Conservation (phyloP, 2,888 invertebrate species). For the Lasioglossum marginatum region DNA sequence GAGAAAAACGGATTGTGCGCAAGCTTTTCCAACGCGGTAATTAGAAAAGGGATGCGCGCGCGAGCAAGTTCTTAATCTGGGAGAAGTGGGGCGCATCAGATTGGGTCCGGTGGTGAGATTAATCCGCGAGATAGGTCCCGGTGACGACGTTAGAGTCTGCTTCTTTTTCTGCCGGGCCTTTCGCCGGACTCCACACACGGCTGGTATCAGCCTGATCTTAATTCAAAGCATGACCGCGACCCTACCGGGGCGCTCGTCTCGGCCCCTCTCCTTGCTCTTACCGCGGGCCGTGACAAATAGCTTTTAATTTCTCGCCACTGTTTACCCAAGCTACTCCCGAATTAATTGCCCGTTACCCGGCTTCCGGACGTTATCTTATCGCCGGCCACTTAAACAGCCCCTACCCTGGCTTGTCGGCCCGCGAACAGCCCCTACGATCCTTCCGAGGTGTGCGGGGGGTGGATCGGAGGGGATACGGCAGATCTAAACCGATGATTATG, state of each 20-base stretch:
- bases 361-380: conserved; percentile 83
- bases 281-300: conserved; percentile 81
- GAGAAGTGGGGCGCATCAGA: neutral
- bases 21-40: neutral
- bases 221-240: conserved; percentile 76
- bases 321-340: conserved; percentile 82
- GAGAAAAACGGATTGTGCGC: neutral
- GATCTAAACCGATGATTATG: conserved; percentile 81
- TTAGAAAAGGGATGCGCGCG: neutral
- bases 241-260: conserved; percentile 30
- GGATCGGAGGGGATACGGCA: conserved; percentile 62
- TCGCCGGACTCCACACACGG: conserved; percentile 40
- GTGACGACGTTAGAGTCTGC: conserved; percentile 59
- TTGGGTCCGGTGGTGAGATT: conserved; percentile 28
- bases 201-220: conserved; percentile 77
- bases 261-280: conserved; percentile 46
- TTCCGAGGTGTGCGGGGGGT: neutral
- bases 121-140: conserved; percentile 51
- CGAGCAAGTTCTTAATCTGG: conserved; percentile 14
- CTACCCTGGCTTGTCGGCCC: conserved; percentile 6
- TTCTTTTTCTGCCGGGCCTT: conserved; percentile 35
- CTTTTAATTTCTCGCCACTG: conserved; percentile 84
- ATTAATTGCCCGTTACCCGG: conserved; percentile 80
- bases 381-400: conserved; percentile 82
- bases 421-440: conserved; percentile 4